A percentile compares a stretch with the other conserved stretches of the same genome.
phyloP scores from a whole-genome alignment of 1,140 invertebrate species.

The Calephelis virginiensis region DNA sequence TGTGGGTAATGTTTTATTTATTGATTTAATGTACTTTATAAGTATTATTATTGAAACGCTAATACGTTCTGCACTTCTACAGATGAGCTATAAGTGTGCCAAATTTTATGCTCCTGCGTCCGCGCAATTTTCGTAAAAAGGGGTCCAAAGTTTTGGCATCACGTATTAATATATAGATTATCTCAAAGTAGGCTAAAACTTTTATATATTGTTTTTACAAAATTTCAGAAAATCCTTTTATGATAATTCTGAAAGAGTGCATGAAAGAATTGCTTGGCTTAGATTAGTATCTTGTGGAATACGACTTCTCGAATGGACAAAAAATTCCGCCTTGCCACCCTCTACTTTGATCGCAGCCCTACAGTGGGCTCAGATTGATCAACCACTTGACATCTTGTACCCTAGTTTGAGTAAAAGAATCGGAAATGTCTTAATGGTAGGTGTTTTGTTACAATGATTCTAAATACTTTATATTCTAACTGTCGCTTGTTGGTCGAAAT shows the following conservation, averaged over 20 bases:
- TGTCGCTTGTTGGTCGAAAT: too few relatives aligned
- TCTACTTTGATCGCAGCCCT: slow-evolving; percentile 44
- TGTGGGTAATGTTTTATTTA: too few relatives aligned
- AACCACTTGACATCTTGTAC: slow-evolving; percentile 55
- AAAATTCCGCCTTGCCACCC: slow-evolving; percentile 49
- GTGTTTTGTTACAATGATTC: slow-evolving; percentile 6
- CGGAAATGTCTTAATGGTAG: slow-evolving; percentile 43
- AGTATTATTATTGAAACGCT: too few relatives aligned
- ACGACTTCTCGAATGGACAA: slow-evolving; percentile 48
- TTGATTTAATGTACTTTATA: too few relatives aligned
- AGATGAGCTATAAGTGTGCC: too few relatives aligned
- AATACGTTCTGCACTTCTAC: too few relatives aligned
- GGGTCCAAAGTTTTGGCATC: too few relatives aligned
- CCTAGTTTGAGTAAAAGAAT: slow-evolving; percentile 44
- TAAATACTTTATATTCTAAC: background rate
- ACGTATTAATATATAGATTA: slow-evolving; percentile 10
- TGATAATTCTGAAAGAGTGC: slow-evolving; percentile 37
- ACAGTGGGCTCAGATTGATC: slow-evolving; percentile 53
- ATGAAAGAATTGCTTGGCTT: slow-evolving; percentile 50
- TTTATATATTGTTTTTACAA: background rate
- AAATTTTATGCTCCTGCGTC: too few relatives aligned
- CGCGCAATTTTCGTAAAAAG: too few relatives aligned
- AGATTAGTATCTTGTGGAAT: slow-evolving; percentile 43
- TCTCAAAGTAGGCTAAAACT: background rate
- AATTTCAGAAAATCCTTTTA: slow-evolving; percentile 48